Percentiles rank a stretch among this genome's conserved stretches.
Conservation (phyloP, 1,140 invertebrate genomes). For the Procambarus clarkii region DNA sequence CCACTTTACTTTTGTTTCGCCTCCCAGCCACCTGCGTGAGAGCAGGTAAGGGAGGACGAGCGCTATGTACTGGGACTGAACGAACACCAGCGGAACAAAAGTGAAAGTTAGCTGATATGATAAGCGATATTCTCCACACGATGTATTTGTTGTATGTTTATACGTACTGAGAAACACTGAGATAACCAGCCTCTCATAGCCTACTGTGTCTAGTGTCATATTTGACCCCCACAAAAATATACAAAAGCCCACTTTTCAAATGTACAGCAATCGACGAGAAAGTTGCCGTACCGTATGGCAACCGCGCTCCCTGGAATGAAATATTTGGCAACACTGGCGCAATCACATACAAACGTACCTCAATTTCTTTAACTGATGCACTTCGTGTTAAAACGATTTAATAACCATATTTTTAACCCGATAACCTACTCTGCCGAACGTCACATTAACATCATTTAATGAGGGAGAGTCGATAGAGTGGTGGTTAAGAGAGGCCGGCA, state of each 20-base stretch:
- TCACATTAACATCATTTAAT: too few relatives aligned
- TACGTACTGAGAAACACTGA: not conserved
- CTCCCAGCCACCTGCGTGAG: not conserved
- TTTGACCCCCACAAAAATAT: not conserved
- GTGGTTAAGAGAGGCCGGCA: too few relatives aligned
- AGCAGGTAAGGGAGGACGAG: not conserved
- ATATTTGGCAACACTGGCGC: constrained; percentile 44
- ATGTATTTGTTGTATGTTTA: constrained; percentile 34
- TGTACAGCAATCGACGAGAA: not conserved
- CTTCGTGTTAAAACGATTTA: not conserved
- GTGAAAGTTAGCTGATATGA: constrained; percentile 60
- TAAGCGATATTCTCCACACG: constrained; percentile 44
- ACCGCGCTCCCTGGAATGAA: constrained; percentile 14
- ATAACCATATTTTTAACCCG: not conserved
- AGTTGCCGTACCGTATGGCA: constrained; percentile 5
- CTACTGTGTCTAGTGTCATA: too few relatives aligned
- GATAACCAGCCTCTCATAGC: not conserved
- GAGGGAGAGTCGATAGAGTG: too few relatives aligned
- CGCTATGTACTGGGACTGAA: not conserved
- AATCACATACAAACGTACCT: constrained; percentile 54
- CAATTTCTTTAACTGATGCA: not conserved
- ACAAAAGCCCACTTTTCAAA: not conserved
- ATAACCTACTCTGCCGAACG: not conserved
- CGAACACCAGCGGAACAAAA: constrained; percentile 28
- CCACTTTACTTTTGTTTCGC: not conserved